These are phyloP conservation scores for Melinopterus prodromus DNA, from an alignment of 2,888 invertebrate species.

Conservation along the genomic window DNA sequence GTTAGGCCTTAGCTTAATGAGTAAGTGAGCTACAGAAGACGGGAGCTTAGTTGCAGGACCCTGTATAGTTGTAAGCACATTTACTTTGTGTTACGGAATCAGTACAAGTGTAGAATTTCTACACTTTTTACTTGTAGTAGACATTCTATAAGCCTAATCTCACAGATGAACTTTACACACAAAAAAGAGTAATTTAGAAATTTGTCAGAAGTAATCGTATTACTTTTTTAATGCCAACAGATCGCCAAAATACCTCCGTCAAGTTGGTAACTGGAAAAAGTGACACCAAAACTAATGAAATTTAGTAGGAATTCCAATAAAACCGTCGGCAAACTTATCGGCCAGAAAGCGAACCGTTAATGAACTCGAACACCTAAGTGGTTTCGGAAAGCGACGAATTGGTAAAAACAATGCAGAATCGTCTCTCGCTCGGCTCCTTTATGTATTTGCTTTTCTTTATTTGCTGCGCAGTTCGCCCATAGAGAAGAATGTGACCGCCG, in stretches of 20 bases:
- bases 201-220: background rate
- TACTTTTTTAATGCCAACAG: background rate
- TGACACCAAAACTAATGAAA: background rate
- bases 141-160: too few species aligned
- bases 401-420: background rate
- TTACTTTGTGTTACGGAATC: too few species aligned
- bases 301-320: background rate
- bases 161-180: too few species aligned
- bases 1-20: too few species aligned
- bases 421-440: background rate
- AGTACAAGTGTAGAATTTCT: too few species aligned
- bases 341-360: background rate
- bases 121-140: too few species aligned
- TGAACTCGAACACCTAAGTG: background rate
- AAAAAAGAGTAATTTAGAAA: background rate
- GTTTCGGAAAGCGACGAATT: background rate
- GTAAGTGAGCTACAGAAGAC: too few species aligned
- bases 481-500: background rate
- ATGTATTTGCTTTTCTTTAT: background rate
- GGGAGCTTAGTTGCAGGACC: too few species aligned
- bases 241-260: background rate
- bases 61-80: too few species aligned
- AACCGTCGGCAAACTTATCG: background rate
- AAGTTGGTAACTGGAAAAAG: background rate
- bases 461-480: background rate